Evolutionary conservation across 2,797 vertebrate genomes (phyloP), one percentile per base, ranked within the genome.

Genomic region (Buceros bicornis): DNA sequence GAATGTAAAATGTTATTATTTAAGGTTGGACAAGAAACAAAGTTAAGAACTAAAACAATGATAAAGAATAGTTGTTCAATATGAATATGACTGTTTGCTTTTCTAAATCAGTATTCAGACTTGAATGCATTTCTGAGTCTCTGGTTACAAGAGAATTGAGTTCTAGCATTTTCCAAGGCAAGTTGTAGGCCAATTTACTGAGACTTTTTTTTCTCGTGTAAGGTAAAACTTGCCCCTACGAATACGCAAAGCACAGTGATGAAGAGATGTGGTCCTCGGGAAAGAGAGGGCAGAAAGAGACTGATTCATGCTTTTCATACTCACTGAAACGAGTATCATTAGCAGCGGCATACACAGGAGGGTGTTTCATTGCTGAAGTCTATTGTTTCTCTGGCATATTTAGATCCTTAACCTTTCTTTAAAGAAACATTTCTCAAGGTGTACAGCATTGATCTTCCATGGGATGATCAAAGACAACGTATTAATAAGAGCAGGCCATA

Each of bases 181-280:
- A 18, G 61, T 11, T 33, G 47, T 5, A 53, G 43, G 14, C 37
- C 18, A 31, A 82, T 40, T 71, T 31, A 26, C 11, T 33, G 7
- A 50, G 5, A 1, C 7, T 28, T 37, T 50, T 50, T 50, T 28
- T 50, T 4, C 13, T 64, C 2, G 48, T 19, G 5, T 62, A n/a
- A 58, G 22, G 20, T 50, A 77, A 77, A 77, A 56, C 4, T 28
- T 65, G 25, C 10, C 16, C n/a, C 33, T 37, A 12, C 0, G 0
- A 8, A 50, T 56, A 16, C 16, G 17, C 4, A 37, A 62, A 94
- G 76, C 15, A 6, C 8, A 6, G 25, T 50, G 29, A 40, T 85
- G 26, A 87, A 76, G 35, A 85, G 18, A 47, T 47, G 10, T 0
- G 2, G 56, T 62, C 26, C 70, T 31, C 58, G 40, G 29, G 84